Evolutionary conservation across 2,888 invertebrate genomes (phyloP), one percentile per base, ranked within the genome.

Genomic region (Gastracanthus pulcherrimus): DNA sequence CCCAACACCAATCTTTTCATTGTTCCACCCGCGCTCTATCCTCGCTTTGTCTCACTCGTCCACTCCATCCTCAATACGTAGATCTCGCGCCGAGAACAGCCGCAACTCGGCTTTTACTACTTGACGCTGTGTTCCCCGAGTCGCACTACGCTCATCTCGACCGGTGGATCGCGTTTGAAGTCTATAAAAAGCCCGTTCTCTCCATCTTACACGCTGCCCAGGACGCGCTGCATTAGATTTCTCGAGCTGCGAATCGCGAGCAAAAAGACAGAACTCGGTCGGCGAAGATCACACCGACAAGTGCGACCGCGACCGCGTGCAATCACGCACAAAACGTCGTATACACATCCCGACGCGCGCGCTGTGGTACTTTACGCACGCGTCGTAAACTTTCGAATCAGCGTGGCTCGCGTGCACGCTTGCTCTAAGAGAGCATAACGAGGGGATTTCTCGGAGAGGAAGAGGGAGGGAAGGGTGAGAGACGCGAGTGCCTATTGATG

Each of bases 111-210:
- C 19, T 64, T 4, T 64, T 36, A 19, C 11, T 19, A 9, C 19
- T 19, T 16, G n/a, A n/a, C n/a, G n/a, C n/a, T n/a, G n/a, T n/a
- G n/a, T n/a, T n/a, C n/a, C n/a, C n/a, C n/a, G n/a, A n/a, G n/a
- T n/a, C n/a, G 6, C 60, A 29, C n/a, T 31, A 16, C 71, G 51
- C 62, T 60, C 41, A 31, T 76, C 82, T 60, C 51, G 58, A 13
- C n/a, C 55, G 60, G 62, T 41, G 55, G 19, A 60, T 70, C 67
- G 75, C 75, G 78, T 83, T 83, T 84, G 78, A 83, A 83, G 83
- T 84, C 82, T 83, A 83, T 78, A 84, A 82, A 83, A 80, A 83
- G 80, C 84, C n/a, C 45, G 41, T 67, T 19, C 48, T 51, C 41
- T n/a, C 9, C 41, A 16, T 76, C 60, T n/a, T 36, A 9, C 38